phyloP scores from a whole-genome alignment of 2,888 invertebrate species.

The Scaptomyza polygonia region DNA sequence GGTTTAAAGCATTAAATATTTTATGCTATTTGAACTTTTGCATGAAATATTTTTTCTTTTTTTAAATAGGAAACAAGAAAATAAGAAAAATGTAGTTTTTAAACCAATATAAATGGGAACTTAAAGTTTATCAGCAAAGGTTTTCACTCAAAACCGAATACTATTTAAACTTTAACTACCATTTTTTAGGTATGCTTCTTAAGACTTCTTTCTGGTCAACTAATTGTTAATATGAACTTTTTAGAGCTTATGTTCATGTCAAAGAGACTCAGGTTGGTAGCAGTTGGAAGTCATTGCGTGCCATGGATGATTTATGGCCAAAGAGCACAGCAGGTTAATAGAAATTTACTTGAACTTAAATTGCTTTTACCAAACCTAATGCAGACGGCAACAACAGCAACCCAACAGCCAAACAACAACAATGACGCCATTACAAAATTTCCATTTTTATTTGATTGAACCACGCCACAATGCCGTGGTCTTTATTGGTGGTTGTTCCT shows the following conservation, averaged over 20 bases:
- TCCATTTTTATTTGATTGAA: slow-evolving; percentile 73
- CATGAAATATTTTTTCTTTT: too few relatives aligned
- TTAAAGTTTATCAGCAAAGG: neutral
- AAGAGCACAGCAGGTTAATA: slow-evolving; percentile 70
- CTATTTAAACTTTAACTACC: neutral
- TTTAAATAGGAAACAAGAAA: too few relatives aligned
- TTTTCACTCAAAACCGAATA: neutral
- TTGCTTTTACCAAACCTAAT: slow-evolving; percentile 46
- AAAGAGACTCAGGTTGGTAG: slow-evolving; percentile 31
- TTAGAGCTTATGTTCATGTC: neutral
- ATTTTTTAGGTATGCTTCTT: neutral
- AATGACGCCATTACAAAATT: slow-evolving; percentile 59
- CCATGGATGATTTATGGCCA: slow-evolving; percentile 63
- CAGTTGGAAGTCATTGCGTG: slow-evolving; percentile 43
- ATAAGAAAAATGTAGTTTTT: too few relatives aligned
- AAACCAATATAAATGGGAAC: neutral
- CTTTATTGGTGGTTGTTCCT: slow-evolving; percentile 27
- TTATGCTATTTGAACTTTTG: too few relatives aligned
- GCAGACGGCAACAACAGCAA: slow-evolving; percentile 1
- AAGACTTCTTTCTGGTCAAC: neutral
- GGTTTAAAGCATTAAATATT: too few relatives aligned
- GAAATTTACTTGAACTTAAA: slow-evolving; percentile 77
- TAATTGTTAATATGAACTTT: too few relatives aligned
- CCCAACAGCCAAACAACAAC: slow-evolving; percentile 3
- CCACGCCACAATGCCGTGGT: slow-evolving; percentile 57